These are phyloP conservation scores for Spondyliosoma cantharus DNA, from an alignment of 2,797 vertebrate genomes.

Conservation along the genomic window DNA sequence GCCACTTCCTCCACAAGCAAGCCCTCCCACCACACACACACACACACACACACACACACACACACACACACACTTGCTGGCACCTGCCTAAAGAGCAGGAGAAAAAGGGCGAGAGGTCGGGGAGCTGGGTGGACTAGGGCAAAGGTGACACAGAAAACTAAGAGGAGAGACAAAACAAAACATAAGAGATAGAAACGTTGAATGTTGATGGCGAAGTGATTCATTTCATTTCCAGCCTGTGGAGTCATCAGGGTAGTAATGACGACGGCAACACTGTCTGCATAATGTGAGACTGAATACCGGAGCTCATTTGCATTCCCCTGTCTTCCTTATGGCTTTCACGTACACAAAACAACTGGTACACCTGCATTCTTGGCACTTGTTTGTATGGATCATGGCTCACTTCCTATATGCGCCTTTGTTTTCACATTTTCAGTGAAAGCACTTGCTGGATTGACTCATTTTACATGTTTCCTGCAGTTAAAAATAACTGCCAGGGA, in stretches of 20 bases:
- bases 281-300: constrained; percentile 37
- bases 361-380: neutral
- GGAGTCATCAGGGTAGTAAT: constrained; percentile 49
- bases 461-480: constrained; percentile 57
- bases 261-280: constrained; percentile 21
- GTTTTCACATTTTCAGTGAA: constrained; percentile 34
- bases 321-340: constrained; percentile 5
- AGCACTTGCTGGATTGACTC: constrained; percentile 35
- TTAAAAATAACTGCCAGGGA: constrained; percentile 74
- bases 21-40: constrained; percentile 38
- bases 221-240: constrained; percentile 44
- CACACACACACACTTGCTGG: constrained; percentile 33
- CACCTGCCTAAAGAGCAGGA: constrained; percentile 65
- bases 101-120: neutral
- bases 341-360: neutral
- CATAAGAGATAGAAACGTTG: neutral
- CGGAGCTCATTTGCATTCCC: constrained; percentile 43
- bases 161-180: constrained; percentile 1
- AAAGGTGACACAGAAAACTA: constrained; percentile 54
- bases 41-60: constrained; percentile 35
- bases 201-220: constrained; percentile 16
- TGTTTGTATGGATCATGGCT: neutral
- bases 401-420: constrained; percentile 18
- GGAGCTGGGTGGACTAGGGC: constrained; percentile 33
- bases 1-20: constrained; percentile 71